Evolutionary conservation across 2,113 vertebrate species (phyloP).

Genomic region (Trematocara zebra): DNA sequence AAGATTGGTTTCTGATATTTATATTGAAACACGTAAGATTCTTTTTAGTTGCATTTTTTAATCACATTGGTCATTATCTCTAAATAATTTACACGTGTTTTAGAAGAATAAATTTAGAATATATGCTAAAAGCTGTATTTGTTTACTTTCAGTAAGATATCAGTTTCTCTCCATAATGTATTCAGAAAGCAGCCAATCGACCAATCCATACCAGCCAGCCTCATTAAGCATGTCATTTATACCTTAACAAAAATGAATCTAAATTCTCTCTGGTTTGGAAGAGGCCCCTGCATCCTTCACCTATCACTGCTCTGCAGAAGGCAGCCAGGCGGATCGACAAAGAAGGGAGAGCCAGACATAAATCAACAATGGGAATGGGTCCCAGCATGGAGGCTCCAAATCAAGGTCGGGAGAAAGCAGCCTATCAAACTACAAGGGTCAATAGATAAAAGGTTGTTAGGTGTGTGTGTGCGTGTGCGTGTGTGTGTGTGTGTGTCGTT

Average conservation of each 20-base stretch:
- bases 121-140: not conserved
- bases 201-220: conserved; percentile 5
- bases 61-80: not conserved
- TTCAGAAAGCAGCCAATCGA: not conserved
- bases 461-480: not conserved
- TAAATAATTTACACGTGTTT: not conserved
- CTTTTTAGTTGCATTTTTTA: not conserved
- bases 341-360: not conserved
- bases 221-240: conserved; percentile 56
- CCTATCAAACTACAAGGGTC: conserved; percentile 1
- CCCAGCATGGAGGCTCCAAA: conserved; percentile 23
- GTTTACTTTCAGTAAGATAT: not conserved
- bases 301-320: conserved; percentile 57
- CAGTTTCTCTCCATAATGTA: not conserved
- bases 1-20: not conserved
- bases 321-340: not conserved
- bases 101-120: not conserved
- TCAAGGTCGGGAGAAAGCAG: conserved; percentile 6
- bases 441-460: not conserved
- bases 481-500: not conserved
- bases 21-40: not conserved
- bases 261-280: conserved; percentile 38
- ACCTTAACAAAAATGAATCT: conserved; percentile 27
- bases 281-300: conserved; percentile 4
- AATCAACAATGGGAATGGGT: conserved; percentile 11